Base-by-base conservation (phyloP, 1,140 invertebrate species). In the Sesamia nonagrioides region DNA sequence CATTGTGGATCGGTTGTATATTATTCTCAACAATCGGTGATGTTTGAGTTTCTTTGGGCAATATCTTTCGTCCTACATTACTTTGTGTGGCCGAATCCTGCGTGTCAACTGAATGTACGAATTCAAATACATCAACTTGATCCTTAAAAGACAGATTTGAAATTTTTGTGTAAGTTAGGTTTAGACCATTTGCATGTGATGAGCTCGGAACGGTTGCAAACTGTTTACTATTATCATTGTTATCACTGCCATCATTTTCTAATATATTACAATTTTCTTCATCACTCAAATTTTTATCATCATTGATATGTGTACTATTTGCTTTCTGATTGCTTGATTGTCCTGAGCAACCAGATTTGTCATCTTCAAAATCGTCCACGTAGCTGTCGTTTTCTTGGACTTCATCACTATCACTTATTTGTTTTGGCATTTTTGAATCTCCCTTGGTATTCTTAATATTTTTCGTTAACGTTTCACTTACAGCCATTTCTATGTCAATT, bases 311-410 rank as follows among this genome's bases (percentile, higher is more conserved):
- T 37, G 8, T 9, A 33, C 8, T 50, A 42, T 68, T 54, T 27
- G 15, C 33, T 76, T 71, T 45, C 15, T 35, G 18, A 17, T 78
- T 72, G 42, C 56, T 63, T 69, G 80, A 83, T 37, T 75, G 68
- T 17, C 61, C 61, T 7, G 85, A 86, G 33, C 81, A 80, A 54
- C 89, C 84, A n/a, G 88, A 86, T 77, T 89, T 93, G 45, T 91
- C 90, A 69, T 94, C 92, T 81, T 95, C 94, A 84, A 95, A 95
- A 83, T 95, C 94, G 82, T 95, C 94, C 68, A 76, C 89, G 80
- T 95, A 95, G 63, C 91, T 94, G 54, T 91, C 81, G 69, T 72
- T 80, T 60, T 88, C 86, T n/a, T 80, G 48, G 11, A 80, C 54
- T 50, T 75, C 69, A 27, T 82, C 82, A 61, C 79, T 80, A 45